Conservation (phyloP, 1,140 invertebrate genomes). For the Formica exsecta region DNA sequence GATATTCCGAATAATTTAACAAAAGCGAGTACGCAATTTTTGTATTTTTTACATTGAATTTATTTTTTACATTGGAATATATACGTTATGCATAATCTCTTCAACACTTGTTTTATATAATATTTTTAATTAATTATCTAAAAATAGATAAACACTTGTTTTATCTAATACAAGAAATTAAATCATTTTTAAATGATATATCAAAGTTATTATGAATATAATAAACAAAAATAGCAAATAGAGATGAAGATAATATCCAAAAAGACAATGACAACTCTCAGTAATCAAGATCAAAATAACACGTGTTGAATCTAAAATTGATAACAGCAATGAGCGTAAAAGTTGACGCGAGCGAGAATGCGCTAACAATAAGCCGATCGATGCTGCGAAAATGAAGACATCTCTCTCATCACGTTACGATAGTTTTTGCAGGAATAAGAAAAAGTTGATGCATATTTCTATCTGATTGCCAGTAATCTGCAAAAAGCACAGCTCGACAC, state of each 20-base stretch:
- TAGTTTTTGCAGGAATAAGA: not conserved
- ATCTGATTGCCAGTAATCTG: not conserved
- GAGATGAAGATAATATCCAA: not conserved
- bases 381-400: not conserved
- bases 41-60: not conserved
- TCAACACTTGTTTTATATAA: not conserved
- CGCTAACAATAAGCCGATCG: not conserved
- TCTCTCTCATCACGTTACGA: not conserved
- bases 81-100: not conserved
- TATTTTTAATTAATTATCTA: too few relatives aligned
- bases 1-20: not conserved
- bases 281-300: not conserved
- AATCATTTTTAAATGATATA: not conserved
- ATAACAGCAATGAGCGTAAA: not conserved
- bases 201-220: not conserved
- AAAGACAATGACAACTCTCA: not conserved
- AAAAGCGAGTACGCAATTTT: not conserved
- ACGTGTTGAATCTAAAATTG: not conserved
- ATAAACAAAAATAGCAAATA: not conserved
- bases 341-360: not conserved
- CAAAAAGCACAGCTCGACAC: slow-evolving; percentile 4
- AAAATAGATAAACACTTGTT: too few relatives aligned
- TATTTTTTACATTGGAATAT: not conserved
- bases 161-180: not conserved
- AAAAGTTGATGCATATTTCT: not conserved